Conservation (phyloP, 2,797 vertebrate species). For the Semotilus atromaculatus region DNA sequence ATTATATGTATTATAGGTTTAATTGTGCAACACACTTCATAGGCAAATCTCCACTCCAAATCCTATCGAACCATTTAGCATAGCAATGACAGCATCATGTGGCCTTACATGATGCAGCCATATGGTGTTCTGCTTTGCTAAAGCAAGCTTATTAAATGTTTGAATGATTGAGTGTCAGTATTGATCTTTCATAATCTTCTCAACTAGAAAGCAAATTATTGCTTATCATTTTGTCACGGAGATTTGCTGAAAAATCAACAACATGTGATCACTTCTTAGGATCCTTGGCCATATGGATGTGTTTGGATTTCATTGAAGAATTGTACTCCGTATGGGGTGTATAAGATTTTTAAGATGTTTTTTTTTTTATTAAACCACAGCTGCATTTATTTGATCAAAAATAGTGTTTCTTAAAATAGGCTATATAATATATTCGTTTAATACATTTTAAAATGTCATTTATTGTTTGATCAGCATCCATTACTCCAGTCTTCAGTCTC, state of each 20-base stretch:
- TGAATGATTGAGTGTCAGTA: not conserved
- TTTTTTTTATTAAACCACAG: too few species aligned
- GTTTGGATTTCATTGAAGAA: not conserved
- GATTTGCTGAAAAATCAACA: not conserved
- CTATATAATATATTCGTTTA: not conserved
- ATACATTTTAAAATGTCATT: not conserved
- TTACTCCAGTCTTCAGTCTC: not conserved
- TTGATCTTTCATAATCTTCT: slow-evolving; percentile 2
- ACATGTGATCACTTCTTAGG: not conserved
- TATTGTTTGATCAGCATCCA: not conserved
- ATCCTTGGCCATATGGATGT: not conserved
- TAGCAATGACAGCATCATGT: not conserved
- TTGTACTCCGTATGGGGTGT: not conserved
- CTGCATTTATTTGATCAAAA: not conserved
- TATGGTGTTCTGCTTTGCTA: not conserved
- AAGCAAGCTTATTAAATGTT: not conserved
- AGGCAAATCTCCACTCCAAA: too few species aligned
- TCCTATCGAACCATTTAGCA: not conserved
- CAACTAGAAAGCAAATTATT: not conserved
- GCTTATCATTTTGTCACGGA: not conserved
- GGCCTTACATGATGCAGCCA: not conserved
- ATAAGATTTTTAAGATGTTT: not conserved
- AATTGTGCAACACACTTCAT: not conserved
- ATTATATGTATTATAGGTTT: too few species aligned
- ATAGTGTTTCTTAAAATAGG: not conserved